phyloP scores from a whole-genome alignment of 1,140 invertebrate genomes.

The Lepidurus arcticus region DNA sequence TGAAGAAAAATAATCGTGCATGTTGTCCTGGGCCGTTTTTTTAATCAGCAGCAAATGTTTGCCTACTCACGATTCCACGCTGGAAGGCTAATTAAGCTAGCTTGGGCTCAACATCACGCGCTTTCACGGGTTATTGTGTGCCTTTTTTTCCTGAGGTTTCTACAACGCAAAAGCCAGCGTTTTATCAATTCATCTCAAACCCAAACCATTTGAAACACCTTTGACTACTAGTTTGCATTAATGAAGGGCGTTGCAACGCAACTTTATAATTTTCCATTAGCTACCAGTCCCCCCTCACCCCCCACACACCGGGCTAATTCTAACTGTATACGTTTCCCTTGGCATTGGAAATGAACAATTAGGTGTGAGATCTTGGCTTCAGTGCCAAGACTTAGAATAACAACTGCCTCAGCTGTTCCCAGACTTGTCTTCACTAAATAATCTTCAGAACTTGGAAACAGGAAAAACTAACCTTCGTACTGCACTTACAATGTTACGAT shows the following conservation, averaged over 20 bases:
- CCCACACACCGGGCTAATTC: neutral
- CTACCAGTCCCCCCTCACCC: neutral
- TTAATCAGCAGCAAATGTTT: constrained; percentile 19
- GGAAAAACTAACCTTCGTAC: neutral
- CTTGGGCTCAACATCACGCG: neutral
- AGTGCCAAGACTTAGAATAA: constrained; percentile 17
- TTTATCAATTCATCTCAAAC: neutral
- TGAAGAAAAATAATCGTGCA: neutral
- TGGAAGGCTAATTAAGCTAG: constrained; percentile 9
- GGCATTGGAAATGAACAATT: neutral
- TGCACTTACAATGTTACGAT: neutral
- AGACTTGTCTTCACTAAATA: constrained; percentile 10
- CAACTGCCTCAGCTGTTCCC: constrained; percentile 11
- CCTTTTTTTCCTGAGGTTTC: neutral
- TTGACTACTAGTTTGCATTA: neutral
- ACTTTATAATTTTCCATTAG: neutral
- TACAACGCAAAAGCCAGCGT: neutral
- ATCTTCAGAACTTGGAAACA: neutral
- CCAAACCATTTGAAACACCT: neutral
- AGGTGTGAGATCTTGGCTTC: neutral
- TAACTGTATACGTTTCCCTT: neutral
- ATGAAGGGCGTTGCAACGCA: constrained; percentile 1
- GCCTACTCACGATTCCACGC: constrained; percentile 7
- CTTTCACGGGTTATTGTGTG: neutral
- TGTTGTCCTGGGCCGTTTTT: neutral